A percentile compares a stretch with the other conserved stretches of the same genome.
phyloP scores from a whole-genome alignment of 2,113 vertebrate species.

The Thunnus maccoyii region DNA sequence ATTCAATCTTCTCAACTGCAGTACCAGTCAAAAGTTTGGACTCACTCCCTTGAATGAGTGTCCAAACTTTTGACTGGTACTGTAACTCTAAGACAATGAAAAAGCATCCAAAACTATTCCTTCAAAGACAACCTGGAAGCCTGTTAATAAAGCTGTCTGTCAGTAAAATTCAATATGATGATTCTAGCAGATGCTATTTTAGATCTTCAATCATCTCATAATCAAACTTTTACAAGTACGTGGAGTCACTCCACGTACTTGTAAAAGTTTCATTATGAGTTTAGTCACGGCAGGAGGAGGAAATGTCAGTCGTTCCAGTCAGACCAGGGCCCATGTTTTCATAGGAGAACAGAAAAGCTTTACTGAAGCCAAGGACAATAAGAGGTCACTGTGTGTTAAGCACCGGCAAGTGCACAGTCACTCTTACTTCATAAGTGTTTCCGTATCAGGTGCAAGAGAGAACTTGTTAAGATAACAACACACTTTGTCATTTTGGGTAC shows the following conservation, averaged over 20 bases:
- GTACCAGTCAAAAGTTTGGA: too few species aligned
- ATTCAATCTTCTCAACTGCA: background rate
- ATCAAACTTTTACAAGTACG: too few species aligned
- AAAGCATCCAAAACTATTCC: background rate
- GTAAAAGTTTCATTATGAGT: background rate
- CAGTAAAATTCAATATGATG: too few species aligned
- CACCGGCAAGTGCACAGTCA: constrained; percentile 24
- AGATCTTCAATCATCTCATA: too few species aligned
- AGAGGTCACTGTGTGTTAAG: constrained; percentile 52
- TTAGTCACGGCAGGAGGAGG: constrained; percentile 8
- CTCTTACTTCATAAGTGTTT: constrained; percentile 40
- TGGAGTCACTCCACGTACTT: background rate
- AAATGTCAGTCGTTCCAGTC: constrained; percentile 23
- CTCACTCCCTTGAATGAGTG: too few species aligned
- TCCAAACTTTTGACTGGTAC: too few species aligned
- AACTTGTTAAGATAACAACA: background rate
- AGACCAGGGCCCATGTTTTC: constrained; percentile 35
- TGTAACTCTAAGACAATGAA: background rate
- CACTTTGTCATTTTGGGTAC: background rate
- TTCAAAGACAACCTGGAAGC: background rate
- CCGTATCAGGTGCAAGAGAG: constrained; percentile 31
- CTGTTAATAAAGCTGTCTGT: too few species aligned
- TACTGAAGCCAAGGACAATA: constrained; percentile 41
- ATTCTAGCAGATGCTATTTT: too few species aligned
- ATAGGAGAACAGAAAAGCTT: constrained; percentile 37